A percentile compares a stretch with the other conserved stretches of the same genome.
These are phyloP conservation scores for Chloropsis cyanopogon DNA, from an alignment of 2,113 vertebrate genomes.

Conservation along the genomic window DNA sequence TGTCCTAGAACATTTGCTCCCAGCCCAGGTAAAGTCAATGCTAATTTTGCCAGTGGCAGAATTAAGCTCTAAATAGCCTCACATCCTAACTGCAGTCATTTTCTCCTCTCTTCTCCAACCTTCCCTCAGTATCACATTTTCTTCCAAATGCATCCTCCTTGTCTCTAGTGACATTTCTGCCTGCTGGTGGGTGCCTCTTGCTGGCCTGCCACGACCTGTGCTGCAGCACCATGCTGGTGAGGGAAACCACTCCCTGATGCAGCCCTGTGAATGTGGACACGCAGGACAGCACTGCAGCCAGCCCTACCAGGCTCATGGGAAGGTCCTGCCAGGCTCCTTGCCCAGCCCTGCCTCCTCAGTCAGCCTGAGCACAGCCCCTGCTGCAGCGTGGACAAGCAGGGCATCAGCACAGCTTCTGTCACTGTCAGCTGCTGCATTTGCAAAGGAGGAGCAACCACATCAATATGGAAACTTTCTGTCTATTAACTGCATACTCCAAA, in stretches of 20 bases:
- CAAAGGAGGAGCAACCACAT: background rate
- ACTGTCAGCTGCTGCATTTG: background rate
- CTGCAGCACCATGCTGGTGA: background rate
- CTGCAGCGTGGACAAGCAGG: background rate
- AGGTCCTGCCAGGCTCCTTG: background rate
- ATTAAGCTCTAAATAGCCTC: background rate
- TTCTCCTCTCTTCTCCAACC: background rate
- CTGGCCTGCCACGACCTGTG: background rate
- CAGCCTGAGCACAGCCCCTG: background rate
- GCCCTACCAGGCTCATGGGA: background rate
- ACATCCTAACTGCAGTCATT: background rate
- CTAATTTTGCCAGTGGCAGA: background rate
- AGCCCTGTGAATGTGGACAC: too few species aligned
- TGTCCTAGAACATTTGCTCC: background rate
- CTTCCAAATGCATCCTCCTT: background rate
- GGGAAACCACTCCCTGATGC: background rate
- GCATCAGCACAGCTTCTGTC: background rate
- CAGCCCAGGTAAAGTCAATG: background rate
- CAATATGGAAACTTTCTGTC: background rate
- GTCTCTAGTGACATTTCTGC: background rate
- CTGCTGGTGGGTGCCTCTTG: fast-evolving
- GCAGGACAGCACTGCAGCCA: background rate
- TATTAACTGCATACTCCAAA: background rate
- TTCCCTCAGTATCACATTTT: background rate
- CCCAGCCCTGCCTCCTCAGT: background rate